Percentiles rank a stretch among this genome's conserved stretches.
These are phyloP conservation scores for Aphelenchoides avenae DNA, from an alignment of 1,140 invertebrate species.

Conservation along the genomic window DNA sequence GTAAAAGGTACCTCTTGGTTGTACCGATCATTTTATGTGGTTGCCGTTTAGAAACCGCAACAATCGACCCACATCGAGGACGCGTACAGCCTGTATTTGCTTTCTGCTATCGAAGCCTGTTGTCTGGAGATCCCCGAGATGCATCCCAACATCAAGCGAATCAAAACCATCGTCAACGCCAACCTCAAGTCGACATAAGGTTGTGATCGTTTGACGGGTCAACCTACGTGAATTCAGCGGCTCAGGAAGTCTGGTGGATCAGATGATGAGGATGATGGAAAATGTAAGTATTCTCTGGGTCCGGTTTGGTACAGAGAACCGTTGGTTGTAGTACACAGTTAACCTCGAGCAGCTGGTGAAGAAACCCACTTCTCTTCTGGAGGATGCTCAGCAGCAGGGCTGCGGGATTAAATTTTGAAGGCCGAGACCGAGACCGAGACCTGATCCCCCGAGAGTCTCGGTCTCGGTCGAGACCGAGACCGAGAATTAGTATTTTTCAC, in stretches of 20 bases:
- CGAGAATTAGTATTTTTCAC: too few relatives aligned
- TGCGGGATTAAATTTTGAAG: too few relatives aligned
- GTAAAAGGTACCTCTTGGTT: conserved; percentile 52
- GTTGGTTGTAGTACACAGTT: conserved; percentile 37
- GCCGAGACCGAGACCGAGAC: too few relatives aligned
- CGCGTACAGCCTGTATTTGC: conserved; percentile 37
- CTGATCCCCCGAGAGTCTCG: too few relatives aligned
- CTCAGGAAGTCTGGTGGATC: conserved; percentile 48
- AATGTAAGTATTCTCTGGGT: conserved; percentile 4
- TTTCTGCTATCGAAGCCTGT: conserved; percentile 50
- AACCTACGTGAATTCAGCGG: conserved; percentile 24
- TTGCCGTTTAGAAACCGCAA: conserved; percentile 44
- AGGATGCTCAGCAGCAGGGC: too few relatives aligned
- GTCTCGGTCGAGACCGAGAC: too few relatives aligned
- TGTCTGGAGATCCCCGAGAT: conserved; percentile 53
- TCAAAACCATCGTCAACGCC: conserved; percentile 44
- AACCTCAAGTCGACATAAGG: conserved; percentile 47
- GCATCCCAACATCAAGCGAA: conserved; percentile 49
- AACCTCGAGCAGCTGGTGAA: conserved; percentile 47
- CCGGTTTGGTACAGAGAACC: too few relatives aligned
- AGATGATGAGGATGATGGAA: conserved; percentile 57
- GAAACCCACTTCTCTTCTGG: conserved; percentile 45
- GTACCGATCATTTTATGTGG: too few relatives aligned
- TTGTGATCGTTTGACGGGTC: background rate
- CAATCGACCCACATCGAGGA: conserved; percentile 19